Evolutionary conservation across 2,113 vertebrate species (phyloP), one percentile per base, ranked within the genome.

Genomic region (Carollia perspicillata): DNA sequence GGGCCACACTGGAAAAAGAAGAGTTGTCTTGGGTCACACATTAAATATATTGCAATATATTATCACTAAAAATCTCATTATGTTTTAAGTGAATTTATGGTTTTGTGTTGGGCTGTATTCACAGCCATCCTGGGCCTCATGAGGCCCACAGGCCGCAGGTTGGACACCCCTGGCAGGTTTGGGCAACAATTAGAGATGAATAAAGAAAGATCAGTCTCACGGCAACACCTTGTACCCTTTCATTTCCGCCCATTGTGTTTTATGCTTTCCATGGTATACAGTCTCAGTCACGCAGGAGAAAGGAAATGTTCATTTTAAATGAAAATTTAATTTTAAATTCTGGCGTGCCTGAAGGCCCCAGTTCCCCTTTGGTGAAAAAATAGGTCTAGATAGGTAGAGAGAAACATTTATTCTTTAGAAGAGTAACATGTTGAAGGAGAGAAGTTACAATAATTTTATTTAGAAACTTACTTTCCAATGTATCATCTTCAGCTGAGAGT

Each of bases 221-320:
- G 16, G 40, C 5, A 60, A 22, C 35, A 16, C 33, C 9, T 49
- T n/a, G 23, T 40, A 5, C 58, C 42, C 58, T 55, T 60, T 51
- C 12, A 35, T 10, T 3, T 44, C 14, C 8, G 1, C 6, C 37
- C 17, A 13, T 2, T 7, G 10, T 44, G 6, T 33, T 23, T 17
- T 16, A 12, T 26, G 0, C 7, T 42, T 49, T 37, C 13, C 17
- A 9, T 13, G 2, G 28, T 1, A 0, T 11, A 7, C 3, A n/a
- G 51, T 44, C 49, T 84, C 23, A 51, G 20, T 35, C 51, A 51
- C 11, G 12, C 28, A 42, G 10, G 44, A 63, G 20, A 84, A 84
- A 49, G 26, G 30, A 88, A 49, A 13, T 49, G 8, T 33, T 44
- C 23, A 51, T 66, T 84, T 78, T 78, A 47, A 49, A 68, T 53